Evolutionary conservation across 2,113 vertebrate species (phyloP).

Genomic region (Rissa tridactyla): DNA sequence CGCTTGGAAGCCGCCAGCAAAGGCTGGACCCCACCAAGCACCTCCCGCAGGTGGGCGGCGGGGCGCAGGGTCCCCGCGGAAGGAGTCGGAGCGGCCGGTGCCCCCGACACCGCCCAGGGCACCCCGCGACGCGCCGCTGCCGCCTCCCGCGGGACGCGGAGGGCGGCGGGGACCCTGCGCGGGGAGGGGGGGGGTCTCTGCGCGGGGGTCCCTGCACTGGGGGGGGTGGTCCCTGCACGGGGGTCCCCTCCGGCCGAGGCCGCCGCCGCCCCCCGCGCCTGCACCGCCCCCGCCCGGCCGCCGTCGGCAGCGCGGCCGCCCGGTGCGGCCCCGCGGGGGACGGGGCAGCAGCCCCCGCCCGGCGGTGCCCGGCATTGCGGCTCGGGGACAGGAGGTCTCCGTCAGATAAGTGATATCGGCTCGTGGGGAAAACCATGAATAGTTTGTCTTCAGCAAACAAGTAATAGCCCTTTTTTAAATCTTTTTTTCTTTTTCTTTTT

Average conservation of each 20-base stretch:
- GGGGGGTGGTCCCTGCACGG: no score
- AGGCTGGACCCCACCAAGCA: not conserved
- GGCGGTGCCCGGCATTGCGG: not conserved
- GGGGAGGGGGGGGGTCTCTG: no score
- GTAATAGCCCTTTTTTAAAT: not conserved
- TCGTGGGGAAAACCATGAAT: not conserved
- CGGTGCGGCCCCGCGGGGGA: no score
- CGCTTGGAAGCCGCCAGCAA: not conserved
- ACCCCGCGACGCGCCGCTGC: not conserved
- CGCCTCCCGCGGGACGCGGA: not conserved
- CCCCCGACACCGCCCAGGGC: no score
- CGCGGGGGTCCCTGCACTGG: not conserved
- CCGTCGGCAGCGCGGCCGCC: not conserved
- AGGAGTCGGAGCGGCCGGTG: not conserved
- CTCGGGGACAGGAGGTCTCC: not conserved
- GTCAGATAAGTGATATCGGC: not conserved
- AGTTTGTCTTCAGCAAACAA: not conserved
- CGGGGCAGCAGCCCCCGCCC: no score
- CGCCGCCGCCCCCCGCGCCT: not conserved
- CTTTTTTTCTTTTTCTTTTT: no score
- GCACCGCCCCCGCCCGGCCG: not conserved
- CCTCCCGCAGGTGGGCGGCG: not conserved
- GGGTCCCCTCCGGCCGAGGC: not conserved
- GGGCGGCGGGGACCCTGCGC: not conserved
- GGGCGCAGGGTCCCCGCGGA: no score